phyloP scores from a whole-genome alignment of 2,888 invertebrate genomes.

The Blastobasis adustella region DNA sequence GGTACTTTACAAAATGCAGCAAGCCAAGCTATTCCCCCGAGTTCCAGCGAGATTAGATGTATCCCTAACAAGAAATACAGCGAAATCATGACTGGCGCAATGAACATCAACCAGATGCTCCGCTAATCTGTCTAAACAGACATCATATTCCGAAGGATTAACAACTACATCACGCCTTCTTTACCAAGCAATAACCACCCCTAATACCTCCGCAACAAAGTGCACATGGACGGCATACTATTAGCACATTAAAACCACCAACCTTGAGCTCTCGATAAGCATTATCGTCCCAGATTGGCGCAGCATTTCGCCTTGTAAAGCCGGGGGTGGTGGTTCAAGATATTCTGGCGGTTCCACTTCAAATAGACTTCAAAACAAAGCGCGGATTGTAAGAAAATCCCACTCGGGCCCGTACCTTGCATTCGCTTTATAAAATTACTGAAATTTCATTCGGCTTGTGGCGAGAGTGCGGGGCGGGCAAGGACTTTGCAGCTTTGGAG shows the following conservation, averaged over 20 bases:
- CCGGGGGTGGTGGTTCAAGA: slow-evolving; percentile 21
- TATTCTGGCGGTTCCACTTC: slow-evolving; percentile 34
- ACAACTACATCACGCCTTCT: slow-evolving; percentile 14
- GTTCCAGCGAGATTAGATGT: not conserved
- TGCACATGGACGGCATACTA: slow-evolving; percentile 26
- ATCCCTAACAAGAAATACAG: slow-evolving; percentile 13
- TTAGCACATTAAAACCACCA: slow-evolving; percentile 33
- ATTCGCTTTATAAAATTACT: slow-evolving; percentile 72
- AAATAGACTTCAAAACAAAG: slow-evolving; percentile 64
- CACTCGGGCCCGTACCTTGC: slow-evolving; percentile 63
- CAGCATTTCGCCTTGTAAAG: not conserved
- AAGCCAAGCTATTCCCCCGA: slow-evolving; percentile 2
- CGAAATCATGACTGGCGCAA: slow-evolving; percentile 32
- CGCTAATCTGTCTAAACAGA: slow-evolving; percentile 50
- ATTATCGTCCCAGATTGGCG: slow-evolving; percentile 4
- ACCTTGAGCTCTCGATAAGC: slow-evolving; percentile 29
- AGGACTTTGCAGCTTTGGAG: slow-evolving; percentile 16
- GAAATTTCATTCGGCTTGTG: slow-evolving; percentile 70
- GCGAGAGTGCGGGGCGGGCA: slow-evolving; percentile 22
- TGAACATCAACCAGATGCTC: slow-evolving; percentile 42
- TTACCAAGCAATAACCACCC: slow-evolving; percentile 27
- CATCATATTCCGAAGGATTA: slow-evolving; percentile 36
- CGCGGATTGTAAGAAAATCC: slow-evolving; percentile 69
- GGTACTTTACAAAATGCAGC: not conserved
- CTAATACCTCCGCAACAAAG: slow-evolving; percentile 31